Conservation (phyloP, 2,113 vertebrate species). For the Copsychus sechellarum region DNA sequence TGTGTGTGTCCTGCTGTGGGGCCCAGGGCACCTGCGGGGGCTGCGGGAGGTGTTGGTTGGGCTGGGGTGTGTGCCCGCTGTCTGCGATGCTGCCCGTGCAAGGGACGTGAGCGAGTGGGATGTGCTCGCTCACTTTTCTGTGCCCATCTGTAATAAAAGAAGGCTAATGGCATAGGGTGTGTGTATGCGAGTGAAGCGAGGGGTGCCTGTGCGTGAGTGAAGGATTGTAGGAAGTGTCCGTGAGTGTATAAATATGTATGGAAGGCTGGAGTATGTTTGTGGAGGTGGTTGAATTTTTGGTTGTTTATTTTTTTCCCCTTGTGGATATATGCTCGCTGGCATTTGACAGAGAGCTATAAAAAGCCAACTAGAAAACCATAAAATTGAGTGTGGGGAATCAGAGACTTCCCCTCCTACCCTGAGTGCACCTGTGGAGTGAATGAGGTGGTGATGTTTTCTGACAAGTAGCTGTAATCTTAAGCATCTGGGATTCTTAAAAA, state of each 20-base stretch:
- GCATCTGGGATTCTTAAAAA: not conserved
- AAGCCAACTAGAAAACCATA: not conserved
- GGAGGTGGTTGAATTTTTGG: not conserved
- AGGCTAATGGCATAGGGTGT: accelerated
- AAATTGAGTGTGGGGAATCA: not conserved
- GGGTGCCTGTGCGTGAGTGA: not conserved
- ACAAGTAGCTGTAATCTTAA: not conserved
- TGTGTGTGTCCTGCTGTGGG: not conserved
- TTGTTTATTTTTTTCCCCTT: not conserved
- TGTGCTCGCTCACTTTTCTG: accelerated
- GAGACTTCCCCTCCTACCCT: not conserved
- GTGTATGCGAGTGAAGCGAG: not conserved
- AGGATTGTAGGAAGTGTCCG: not conserved
- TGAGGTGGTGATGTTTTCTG: not conserved
- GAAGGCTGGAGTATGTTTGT: not conserved
- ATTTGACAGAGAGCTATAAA: not conserved
- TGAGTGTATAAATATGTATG: not conserved
- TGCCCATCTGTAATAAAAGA: accelerated
- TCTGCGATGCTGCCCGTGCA: accelerated
- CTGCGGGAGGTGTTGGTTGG: not conserved
- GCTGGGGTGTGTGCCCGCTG: not conserved
- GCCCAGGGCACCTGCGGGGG: accelerated
- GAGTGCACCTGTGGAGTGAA: not conserved
- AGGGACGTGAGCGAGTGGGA: not conserved
- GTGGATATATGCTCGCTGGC: not conserved